Evolutionary conservation across 2,113 vertebrate species (phyloP).

Genomic region (Grantiella picta): DNA sequence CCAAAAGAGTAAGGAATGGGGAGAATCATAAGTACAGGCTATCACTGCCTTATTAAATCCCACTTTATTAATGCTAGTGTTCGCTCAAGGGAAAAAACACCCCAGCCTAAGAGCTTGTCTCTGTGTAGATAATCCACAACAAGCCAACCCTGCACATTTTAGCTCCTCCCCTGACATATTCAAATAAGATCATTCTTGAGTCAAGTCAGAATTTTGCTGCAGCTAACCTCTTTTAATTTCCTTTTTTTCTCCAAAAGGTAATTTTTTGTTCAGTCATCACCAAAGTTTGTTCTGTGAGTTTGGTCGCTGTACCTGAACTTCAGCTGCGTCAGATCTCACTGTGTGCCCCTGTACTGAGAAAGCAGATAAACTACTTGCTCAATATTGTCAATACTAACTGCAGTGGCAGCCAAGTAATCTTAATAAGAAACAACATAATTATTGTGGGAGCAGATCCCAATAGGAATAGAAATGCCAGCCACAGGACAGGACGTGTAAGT

Average conservation of each 20-base stretch:
- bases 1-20: background rate
- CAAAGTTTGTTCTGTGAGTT: background rate
- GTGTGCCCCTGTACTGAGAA: background rate
- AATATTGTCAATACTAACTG: background rate
- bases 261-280: background rate
- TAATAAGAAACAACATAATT: background rate
- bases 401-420: background rate
- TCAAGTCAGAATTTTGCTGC: background rate
- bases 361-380: background rate
- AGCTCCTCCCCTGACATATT: background rate
- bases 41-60: background rate
- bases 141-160: background rate
- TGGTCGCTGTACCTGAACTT: background rate
- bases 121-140: background rate
- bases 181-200: background rate
- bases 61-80: background rate
- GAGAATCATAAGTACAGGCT: background rate
- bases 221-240: background rate
- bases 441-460: background rate
- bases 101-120: background rate
- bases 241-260: background rate
- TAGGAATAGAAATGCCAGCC: background rate
- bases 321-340: background rate
- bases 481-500: background rate
- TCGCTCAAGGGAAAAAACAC: background rate